Evolutionary conservation across 2,888 invertebrate species (phyloP).

Genomic region (Bombylius discolor): DNA sequence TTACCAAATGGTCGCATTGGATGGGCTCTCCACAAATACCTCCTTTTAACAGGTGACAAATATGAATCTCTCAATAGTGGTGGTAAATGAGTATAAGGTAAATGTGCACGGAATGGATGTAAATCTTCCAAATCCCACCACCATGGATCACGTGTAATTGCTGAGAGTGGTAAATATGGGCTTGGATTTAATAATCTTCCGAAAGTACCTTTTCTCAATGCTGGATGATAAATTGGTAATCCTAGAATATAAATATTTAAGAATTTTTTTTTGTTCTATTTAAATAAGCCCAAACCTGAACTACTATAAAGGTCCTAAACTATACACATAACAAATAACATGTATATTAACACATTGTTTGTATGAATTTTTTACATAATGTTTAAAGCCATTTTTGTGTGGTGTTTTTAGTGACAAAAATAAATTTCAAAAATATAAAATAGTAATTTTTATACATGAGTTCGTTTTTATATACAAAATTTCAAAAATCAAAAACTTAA

Average conservation of each 20-base stretch:
- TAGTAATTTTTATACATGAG: too few species aligned
- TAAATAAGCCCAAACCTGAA: too few species aligned
- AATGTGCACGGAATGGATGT: conserved; percentile 55
- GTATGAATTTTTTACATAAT: too few species aligned
- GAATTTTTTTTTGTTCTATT: too few species aligned
- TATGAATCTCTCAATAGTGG: conserved; percentile 76
- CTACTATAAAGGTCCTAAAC: too few species aligned
- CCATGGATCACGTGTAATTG: conserved; percentile 78
- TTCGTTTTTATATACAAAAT: too few species aligned
- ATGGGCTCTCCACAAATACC: conserved; percentile 83
- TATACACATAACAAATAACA: too few species aligned
- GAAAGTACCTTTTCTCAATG: conserved; percentile 34
- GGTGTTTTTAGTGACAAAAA: too few species aligned
- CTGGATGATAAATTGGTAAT: conserved; percentile 6
- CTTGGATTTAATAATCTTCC: conserved; percentile 69
- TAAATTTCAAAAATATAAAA: too few species aligned
- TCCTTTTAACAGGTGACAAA: conserved; percentile 81
- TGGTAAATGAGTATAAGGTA: conserved; percentile 52
- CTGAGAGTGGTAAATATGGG: conserved; percentile 61
- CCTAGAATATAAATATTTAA: neutral
- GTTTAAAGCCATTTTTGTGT: too few species aligned
- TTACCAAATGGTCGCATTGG: conserved; percentile 83
- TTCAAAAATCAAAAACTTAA: too few species aligned
- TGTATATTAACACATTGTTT: too few species aligned
- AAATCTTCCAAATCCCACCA: conserved; percentile 76